Conservation (phyloP, 2,797 vertebrate genomes). For the Tiaroga cobitis region DNA sequence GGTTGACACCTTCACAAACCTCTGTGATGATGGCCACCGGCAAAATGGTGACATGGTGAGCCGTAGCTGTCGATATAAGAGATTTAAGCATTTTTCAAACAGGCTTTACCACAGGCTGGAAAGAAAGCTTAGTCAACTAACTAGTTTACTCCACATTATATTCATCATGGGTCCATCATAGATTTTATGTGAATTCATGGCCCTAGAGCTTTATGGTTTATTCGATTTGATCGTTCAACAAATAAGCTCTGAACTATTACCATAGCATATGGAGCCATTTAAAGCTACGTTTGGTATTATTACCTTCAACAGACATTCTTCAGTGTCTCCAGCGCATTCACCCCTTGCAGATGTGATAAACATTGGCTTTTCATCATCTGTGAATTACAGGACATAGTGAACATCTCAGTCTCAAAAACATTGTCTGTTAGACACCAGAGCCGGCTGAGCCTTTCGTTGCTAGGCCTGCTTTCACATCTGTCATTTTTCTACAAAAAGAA, state of each 20-base stretch:
- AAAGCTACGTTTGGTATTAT: not conserved
- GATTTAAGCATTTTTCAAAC: slow-evolving; percentile 37
- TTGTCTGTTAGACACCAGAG: slow-evolving; percentile 42
- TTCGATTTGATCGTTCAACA: not conserved
- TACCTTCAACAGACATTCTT: not conserved
- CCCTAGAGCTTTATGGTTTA: slow-evolving; percentile 9
- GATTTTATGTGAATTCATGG: slow-evolving; percentile 10
- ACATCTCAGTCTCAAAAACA: slow-evolving; percentile 52
- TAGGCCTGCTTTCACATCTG: slow-evolving; percentile 41
- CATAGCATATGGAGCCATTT: not conserved
- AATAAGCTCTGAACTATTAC: not conserved
- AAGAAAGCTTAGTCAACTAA: slow-evolving; percentile 31
- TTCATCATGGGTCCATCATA: slow-evolving; percentile 1
- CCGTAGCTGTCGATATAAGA: slow-evolving; percentile 26
- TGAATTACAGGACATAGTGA: slow-evolving; percentile 25
- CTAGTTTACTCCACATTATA: slow-evolving; percentile 19
- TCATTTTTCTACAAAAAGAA: slow-evolving; percentile 52
- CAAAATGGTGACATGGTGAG: slow-evolving; percentile 29
- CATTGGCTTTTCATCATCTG: slow-evolving; percentile 6
- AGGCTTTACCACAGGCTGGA: slow-evolving; percentile 8
- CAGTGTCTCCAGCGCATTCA: not conserved
- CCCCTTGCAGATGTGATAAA: not conserved
- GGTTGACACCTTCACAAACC: slow-evolving; percentile 52
- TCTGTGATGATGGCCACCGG: slow-evolving; percentile 28
- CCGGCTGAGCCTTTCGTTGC: slow-evolving; percentile 31